Evolutionary conservation across 2,888 invertebrate genomes (phyloP), one percentile per base, ranked within the genome.

Genomic region (Andrena hattorfiana): DNA sequence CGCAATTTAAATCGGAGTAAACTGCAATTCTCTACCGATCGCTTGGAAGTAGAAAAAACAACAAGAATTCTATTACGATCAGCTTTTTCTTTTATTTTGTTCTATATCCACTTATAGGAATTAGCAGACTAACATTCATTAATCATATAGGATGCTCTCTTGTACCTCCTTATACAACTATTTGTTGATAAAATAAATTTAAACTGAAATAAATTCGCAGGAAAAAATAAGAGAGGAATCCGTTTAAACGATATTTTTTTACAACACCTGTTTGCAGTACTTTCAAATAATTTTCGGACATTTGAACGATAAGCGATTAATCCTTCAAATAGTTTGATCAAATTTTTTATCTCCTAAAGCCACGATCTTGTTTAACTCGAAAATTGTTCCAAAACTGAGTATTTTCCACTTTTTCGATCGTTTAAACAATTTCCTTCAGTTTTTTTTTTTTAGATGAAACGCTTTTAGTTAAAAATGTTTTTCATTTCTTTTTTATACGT

Each of bases 111-210:
- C 48, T 92, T 90, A 91, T 91, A 89, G 86, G 56, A 89, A 89
- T 86, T 90, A 91, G 89, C 90, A 89, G 87, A 91, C 91, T 91
- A 91, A 92, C 91, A 92, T 92, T 92, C 87, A 92, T 85, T 82
- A 87, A 88, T 87, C 85, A 86, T 86, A 84, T 90, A 85, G 80
- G 85, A 89, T 85, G 86, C 81, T 87, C 85, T 86, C 77, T 81
- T 75, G 59, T 75, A 75, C 32, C 30, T 35, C 60, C 56, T 68
- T 80, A 56, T 56, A 81, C 23, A 81, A 74, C 74, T 81, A 69
- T 69, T 48, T 68, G 35, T 69, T 42, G 63, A 75, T 49, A 51
- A 69, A 62, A 66, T 26, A 26, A 49, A 68, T 48, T 48, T 32
- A 4, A 23, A 71, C 30, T 32, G 28, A 64, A 79, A 78, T 23